phyloP scores from a whole-genome alignment of 92 coral and sea anemone species.

The Actinernus sp. region DNA sequence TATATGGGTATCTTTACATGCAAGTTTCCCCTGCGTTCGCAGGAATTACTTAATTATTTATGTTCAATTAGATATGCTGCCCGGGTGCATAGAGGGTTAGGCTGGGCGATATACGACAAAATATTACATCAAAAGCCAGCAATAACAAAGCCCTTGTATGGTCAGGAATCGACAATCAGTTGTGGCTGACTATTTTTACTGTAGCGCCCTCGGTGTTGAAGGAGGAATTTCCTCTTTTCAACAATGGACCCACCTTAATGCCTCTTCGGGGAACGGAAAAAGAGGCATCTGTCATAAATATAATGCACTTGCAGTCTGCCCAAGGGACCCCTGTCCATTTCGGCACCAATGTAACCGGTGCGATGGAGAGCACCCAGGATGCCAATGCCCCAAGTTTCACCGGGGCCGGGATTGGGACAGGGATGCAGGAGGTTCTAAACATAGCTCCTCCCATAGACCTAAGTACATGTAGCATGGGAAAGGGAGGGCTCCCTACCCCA shows the following conservation, averaged over 20 bases:
- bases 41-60: constrained; percentile 28
- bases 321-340: constrained; percentile 33
- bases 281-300: constrained; percentile 22
- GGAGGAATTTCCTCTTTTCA: constrained; percentile 61
- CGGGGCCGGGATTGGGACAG: constrained; percentile 12
- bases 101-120: constrained; percentile 47
- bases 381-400: constrained; percentile 9
- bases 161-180: constrained; percentile 41
- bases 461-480: too few relatives aligned
- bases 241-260: constrained; percentile 39
- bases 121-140: constrained; percentile 55
- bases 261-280: constrained; percentile 31
- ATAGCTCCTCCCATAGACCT: constrained; percentile 6
- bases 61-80: constrained; percentile 43
- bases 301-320: constrained; percentile 17
- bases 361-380: constrained; percentile 33
- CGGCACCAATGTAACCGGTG: constrained; percentile 25
- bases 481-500: too few relatives aligned
- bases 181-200: constrained; percentile 54
- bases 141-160: constrained; percentile 33
- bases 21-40: constrained; percentile 36
- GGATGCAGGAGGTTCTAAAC: constrained; percentile 12
- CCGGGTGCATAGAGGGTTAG: constrained; percentile 34
- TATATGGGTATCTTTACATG: constrained; percentile 37
- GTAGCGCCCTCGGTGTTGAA: constrained; percentile 26